Conservation (phyloP, 2,113 vertebrate species). For the Trematomus loennbergii region DNA sequence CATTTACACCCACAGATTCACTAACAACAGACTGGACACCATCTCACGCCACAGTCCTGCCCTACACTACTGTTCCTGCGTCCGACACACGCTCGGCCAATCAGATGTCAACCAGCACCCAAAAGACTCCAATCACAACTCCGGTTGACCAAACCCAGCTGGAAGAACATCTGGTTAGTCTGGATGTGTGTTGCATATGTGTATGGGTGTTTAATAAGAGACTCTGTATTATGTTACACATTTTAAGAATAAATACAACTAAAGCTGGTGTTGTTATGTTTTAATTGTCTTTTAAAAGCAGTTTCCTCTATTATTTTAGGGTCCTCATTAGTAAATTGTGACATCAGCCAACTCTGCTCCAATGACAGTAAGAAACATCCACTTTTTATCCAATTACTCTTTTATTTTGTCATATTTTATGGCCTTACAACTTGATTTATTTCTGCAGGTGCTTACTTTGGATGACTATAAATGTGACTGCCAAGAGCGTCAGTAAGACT, state of each 20-base stretch:
- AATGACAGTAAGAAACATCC: conserved; percentile 58
- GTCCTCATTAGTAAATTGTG: conserved; percentile 49
- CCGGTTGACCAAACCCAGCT: background rate
- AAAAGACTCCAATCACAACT: background rate
- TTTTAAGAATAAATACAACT: background rate
- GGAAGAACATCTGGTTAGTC: background rate
- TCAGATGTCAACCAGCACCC: background rate
- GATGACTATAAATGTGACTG: conserved; percentile 62
- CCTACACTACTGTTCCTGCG: background rate
- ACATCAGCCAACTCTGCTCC: conserved; percentile 68
- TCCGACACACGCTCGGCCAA: background rate
- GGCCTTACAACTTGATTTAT: background rate
- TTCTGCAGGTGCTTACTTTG: conserved; percentile 73
- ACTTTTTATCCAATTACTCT: background rate
- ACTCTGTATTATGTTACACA: background rate
- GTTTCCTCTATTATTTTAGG: conserved; percentile 33
- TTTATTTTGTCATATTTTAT: background rate
- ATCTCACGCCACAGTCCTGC: background rate
- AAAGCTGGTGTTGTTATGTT: background rate
- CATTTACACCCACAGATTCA: background rate
- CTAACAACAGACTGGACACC: too few species aligned
- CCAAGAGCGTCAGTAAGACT: background rate
- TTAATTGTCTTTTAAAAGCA: background rate
- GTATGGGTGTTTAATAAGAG: background rate
- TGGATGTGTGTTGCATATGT: background rate